Percentiles rank a stretch among this genome's conserved stretches.
phyloP scores from a whole-genome alignment of 2,797 vertebrate species.

The Pantherophis vulpinus region DNA sequence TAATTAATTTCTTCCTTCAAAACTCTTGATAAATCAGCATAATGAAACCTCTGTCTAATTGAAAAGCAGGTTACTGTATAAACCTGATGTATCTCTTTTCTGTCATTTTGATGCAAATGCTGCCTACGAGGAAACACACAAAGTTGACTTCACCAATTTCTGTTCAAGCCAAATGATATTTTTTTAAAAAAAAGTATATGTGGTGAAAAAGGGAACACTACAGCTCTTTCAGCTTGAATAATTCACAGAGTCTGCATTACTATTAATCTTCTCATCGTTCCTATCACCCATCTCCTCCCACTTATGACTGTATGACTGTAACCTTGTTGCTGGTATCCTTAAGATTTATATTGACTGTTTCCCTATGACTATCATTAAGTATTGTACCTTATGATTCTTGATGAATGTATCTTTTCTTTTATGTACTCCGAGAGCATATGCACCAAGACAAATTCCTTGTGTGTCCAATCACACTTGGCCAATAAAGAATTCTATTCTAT shows the following conservation, averaged over 20 bases:
- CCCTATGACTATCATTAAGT: too few relatives aligned
- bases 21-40: not conserved
- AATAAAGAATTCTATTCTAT: too few relatives aligned
- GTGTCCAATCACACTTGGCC: too few relatives aligned
- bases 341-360: too few relatives aligned
- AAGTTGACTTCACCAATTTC: not conserved
- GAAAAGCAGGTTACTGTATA: not conserved
- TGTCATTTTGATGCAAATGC: conserved; percentile 5
- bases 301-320: too few relatives aligned
- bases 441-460: too few relatives aligned
- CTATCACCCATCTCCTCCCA: too few relatives aligned
- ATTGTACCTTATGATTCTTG: too few relatives aligned
- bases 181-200: not conserved
- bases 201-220: not conserved
- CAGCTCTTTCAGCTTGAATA: not conserved
- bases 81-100: conserved; percentile 17
- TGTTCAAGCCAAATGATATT: not conserved
- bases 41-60: not conserved
- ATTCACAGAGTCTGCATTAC: not conserved
- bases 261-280: too few relatives aligned
- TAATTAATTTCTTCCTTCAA: conserved; percentile 8
- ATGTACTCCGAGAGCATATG: too few relatives aligned
- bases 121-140: not conserved
- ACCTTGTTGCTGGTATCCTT: too few relatives aligned
- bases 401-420: too few relatives aligned